phyloP scores from a whole-genome alignment of 2,888 invertebrate species.

The Oeneis ivallda region DNA sequence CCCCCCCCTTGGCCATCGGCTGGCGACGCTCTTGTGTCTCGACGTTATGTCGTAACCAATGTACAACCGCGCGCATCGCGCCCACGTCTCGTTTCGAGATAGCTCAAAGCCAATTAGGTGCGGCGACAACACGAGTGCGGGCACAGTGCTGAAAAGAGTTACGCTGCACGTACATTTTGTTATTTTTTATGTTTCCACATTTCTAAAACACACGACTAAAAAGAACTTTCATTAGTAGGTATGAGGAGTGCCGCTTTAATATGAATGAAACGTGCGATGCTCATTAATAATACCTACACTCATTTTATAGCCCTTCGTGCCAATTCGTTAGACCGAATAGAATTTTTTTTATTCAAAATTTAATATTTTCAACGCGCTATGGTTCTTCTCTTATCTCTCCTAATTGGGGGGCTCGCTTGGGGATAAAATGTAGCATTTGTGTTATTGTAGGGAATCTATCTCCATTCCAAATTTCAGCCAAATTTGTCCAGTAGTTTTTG shows the following conservation, averaged over 20 bases:
- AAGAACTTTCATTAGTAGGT: conserved; percentile 3
- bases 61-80: conserved; percentile 54
- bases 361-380: no score
- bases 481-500: no score
- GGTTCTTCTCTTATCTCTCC: no score
- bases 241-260: not conserved
- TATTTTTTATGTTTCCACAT: conserved; percentile 16
- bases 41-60: conserved; percentile 45
- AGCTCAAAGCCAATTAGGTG: conserved; percentile 79
- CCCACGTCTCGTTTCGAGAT: conserved; percentile 64
- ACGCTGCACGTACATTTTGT: conserved; percentile 11
- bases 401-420: no score
- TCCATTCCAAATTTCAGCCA: no score
- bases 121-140: conserved; percentile 57
- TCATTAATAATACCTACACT: not conserved
- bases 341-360: no score
- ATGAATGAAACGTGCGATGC: not conserved
- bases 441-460: no score
- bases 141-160: conserved; percentile 26
- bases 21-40: no score
- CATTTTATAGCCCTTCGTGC: no score
- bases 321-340: no score
- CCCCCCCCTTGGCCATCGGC: no score
- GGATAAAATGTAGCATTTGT: no score
- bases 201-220: not conserved